phyloP scores from a whole-genome alignment of 2,113 vertebrate genomes.

The Brachyhypopomus occidentalis region DNA sequence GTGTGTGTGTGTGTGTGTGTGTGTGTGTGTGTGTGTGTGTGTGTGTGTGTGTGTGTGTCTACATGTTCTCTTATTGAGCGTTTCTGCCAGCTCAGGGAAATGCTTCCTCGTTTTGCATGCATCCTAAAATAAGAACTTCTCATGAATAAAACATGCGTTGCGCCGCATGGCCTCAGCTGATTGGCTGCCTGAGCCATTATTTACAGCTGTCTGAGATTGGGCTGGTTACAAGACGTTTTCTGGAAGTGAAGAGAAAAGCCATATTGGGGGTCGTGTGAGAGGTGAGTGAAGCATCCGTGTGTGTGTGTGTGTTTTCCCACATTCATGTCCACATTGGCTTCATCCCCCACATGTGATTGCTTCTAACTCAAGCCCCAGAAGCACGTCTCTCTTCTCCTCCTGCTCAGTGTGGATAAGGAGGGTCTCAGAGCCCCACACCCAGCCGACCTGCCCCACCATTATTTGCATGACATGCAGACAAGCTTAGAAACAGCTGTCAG shows the following conservation, averaged over 20 bases:
- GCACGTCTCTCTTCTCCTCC: slow-evolving; percentile 45
- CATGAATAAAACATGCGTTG: slow-evolving; percentile 73
- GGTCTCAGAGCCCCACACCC: neutral
- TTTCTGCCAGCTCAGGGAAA: slow-evolving; percentile 62
- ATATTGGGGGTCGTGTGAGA: slow-evolving; percentile 16
- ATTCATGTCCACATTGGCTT: slow-evolving; percentile 40
- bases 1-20: slow-evolving; percentile 1
- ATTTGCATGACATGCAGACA: slow-evolving; percentile 53
- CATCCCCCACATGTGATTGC: slow-evolving; percentile 48
- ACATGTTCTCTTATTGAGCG: neutral
- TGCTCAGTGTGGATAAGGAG: slow-evolving; percentile 40
- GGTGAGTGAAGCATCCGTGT: slow-evolving; percentile 26
- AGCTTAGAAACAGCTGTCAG: slow-evolving; percentile 48
- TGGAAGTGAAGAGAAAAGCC: neutral
- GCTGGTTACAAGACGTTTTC: neutral
- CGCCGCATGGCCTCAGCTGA: slow-evolving; percentile 48
- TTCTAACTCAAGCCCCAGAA: slow-evolving; percentile 37
- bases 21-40: slow-evolving; percentile 6
- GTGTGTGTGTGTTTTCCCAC: slow-evolving; percentile 33
- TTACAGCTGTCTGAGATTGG: slow-evolving; percentile 37
- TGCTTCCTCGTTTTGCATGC: slow-evolving; percentile 58
- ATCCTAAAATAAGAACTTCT: slow-evolving; percentile 68
- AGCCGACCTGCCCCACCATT: neutral
- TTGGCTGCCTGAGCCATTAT: slow-evolving; percentile 15
- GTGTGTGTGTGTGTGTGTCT: neutral